These are phyloP conservation scores for Trichopoda pennipes DNA, from an alignment of 2,888 invertebrate genomes.

Conservation along the genomic window DNA sequence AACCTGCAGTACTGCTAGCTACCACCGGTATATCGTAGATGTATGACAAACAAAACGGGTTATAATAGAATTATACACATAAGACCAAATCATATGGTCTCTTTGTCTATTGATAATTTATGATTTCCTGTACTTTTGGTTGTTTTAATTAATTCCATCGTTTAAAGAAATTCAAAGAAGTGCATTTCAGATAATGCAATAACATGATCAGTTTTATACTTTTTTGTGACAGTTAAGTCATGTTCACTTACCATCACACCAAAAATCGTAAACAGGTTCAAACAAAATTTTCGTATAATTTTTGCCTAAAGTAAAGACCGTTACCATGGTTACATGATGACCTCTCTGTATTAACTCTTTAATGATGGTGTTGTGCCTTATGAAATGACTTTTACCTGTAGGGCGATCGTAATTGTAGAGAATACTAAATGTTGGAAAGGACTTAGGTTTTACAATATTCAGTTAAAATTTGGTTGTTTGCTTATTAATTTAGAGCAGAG, in stretches of 20 bases:
- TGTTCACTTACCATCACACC: conserved; percentile 74
- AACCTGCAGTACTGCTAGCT: conserved; percentile 80
- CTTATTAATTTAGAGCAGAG: too few relatives aligned
- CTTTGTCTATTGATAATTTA: conserved; percentile 73
- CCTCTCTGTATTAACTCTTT: conserved; percentile 81
- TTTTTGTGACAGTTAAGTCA: not conserved
- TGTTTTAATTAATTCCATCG: conserved; percentile 76
- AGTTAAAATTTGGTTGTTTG: too few relatives aligned
- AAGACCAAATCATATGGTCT: conserved; percentile 81
- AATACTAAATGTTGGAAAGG: too few relatives aligned
- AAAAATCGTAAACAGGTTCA: conserved; percentile 78
- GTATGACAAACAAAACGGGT: conserved; percentile 79
- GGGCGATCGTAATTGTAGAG: too few relatives aligned
- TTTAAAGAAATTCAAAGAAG: conserved; percentile 73
- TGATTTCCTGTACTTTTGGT: conserved; percentile 76
- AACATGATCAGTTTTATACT: conserved; percentile 74
- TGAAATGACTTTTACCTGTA: conserved; percentile 82
- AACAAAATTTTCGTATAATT: conserved; percentile 80
- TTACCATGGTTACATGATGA: conserved; percentile 80
- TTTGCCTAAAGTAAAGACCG: conserved; percentile 74
- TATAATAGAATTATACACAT: conserved; percentile 81
- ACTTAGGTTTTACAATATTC: too few relatives aligned
- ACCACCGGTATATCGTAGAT: conserved; percentile 81
- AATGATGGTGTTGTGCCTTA: conserved; percentile 81
- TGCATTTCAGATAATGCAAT: conserved; percentile 76